phyloP scores from a whole-genome alignment of 2,888 invertebrate species.

The Frankliniella intonsa region DNA sequence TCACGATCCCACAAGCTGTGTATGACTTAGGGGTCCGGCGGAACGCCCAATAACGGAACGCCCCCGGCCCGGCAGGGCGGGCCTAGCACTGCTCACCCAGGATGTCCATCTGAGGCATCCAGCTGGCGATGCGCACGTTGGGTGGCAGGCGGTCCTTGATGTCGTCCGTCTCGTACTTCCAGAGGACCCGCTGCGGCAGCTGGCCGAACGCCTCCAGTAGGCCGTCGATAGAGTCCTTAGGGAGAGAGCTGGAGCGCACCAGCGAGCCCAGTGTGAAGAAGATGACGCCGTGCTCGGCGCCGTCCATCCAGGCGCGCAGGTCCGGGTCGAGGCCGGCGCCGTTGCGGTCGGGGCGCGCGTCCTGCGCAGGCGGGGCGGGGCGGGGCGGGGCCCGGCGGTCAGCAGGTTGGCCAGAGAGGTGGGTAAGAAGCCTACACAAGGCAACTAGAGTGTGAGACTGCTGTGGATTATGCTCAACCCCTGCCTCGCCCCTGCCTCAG shows the following conservation, averaged over 20 bases:
- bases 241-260: slow-evolving; percentile 61
- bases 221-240: slow-evolving; percentile 53
- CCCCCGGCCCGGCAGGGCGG: too few relatives aligned
- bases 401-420: too few relatives aligned
- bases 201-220: slow-evolving; percentile 57
- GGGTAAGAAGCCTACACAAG: too few relatives aligned
- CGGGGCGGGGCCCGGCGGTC: too few relatives aligned
- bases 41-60: too few relatives aligned
- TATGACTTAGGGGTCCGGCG: too few relatives aligned
- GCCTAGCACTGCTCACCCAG: slow-evolving; percentile 39
- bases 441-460: too few relatives aligned
- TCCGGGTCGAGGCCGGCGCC: slow-evolving; percentile 42
- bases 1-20: too few relatives aligned
- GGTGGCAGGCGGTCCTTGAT: slow-evolving; percentile 37
- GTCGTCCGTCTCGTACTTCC: slow-evolving; percentile 37
- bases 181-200: slow-evolving; percentile 34
- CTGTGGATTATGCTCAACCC: too few relatives aligned
- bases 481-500: too few relatives aligned
- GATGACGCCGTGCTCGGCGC: slow-evolving; percentile 60
- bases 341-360: neutral
- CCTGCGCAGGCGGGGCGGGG: neutral
- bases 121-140: slow-evolving; percentile 44
- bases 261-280: slow-evolving; percentile 73
- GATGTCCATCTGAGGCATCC: slow-evolving; percentile 47
- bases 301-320: slow-evolving; percentile 59